phyloP scores from a whole-genome alignment of 37 sponge, comb jelly and placozoan genomes.

The Beroe forskalii region DNA sequence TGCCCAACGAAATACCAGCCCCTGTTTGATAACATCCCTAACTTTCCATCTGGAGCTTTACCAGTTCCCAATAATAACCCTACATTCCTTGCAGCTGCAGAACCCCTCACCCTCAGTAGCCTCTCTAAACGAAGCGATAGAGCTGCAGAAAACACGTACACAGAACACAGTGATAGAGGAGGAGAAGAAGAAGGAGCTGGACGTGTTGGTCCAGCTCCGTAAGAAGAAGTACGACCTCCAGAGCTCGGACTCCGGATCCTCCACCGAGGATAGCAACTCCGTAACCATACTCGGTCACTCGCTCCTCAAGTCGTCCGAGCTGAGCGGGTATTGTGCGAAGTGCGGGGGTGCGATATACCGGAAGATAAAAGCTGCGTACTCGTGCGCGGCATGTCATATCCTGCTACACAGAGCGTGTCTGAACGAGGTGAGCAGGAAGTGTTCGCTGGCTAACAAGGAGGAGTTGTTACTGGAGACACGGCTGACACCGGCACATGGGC shows the following conservation, averaged over 20 bases:
- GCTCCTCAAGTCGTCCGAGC: constrained; percentile 3
- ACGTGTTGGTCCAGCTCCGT: constrained; percentile 41
- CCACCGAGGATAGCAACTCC: not conserved
- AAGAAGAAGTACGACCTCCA: constrained; percentile 55
- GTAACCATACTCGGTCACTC: constrained; percentile 43
- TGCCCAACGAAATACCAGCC: no score
- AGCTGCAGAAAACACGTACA: constrained; percentile 14
- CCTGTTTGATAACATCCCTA: no score
- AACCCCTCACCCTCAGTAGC: not conserved
- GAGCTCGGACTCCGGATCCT: not conserved
- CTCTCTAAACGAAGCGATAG: constrained; percentile 14
- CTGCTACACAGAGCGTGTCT: constrained; percentile 36
- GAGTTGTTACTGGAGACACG: constrained; percentile 68
- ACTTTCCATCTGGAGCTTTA: no score
- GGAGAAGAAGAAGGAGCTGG: constrained; percentile 46
- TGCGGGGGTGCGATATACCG: constrained; percentile 42
- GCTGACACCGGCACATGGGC: constrained; percentile 82
- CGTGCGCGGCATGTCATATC: constrained; percentile 8
- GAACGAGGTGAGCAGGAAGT: constrained; percentile 3
- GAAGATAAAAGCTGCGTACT: constrained; percentile 13
- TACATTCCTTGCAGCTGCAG: constrained; percentile 41
- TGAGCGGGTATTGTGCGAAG: constrained; percentile 61
- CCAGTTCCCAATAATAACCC: no score
- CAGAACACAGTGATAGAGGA: constrained; percentile 29
- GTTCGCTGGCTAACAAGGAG: constrained; percentile 54